A percentile compares a stretch with the other conserved stretches of the same genome.
These are phyloP conservation scores for Xyrichtys novacula DNA, from an alignment of 2,797 vertebrate species.

Conservation along the genomic window DNA sequence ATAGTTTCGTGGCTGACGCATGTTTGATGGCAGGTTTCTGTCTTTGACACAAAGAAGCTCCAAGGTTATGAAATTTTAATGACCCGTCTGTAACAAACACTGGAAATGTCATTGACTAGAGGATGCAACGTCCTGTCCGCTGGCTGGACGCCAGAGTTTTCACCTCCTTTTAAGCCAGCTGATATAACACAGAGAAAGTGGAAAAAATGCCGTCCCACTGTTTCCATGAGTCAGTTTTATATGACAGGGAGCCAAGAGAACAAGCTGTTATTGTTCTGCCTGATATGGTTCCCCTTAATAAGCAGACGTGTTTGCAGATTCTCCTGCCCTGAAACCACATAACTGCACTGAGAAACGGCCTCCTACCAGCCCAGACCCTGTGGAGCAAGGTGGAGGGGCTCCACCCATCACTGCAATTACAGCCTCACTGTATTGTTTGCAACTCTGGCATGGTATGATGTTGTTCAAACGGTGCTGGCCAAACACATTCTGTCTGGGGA, in stretches of 20 bases:
- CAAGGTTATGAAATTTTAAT: slow-evolving; percentile 77
- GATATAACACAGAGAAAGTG: slow-evolving; percentile 34
- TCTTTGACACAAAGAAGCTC: slow-evolving; percentile 51
- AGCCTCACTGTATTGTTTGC: slow-evolving; percentile 44
- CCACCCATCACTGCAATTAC: slow-evolving; percentile 58
- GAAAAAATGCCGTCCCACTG: slow-evolving; percentile 24
- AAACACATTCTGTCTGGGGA: slow-evolving; percentile 22
- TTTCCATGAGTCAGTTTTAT: slow-evolving; percentile 22
- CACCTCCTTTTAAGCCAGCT: slow-evolving; percentile 55
- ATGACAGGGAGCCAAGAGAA: slow-evolving; percentile 22
- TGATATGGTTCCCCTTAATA: slow-evolving; percentile 31
- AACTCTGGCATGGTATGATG: slow-evolving; percentile 25
- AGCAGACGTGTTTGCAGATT: slow-evolving; percentile 23
- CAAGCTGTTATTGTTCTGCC: slow-evolving; percentile 34
- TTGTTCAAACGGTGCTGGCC: slow-evolving; percentile 16
- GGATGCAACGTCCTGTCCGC: slow-evolving; percentile 56
- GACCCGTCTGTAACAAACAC: slow-evolving; percentile 76
- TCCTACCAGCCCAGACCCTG: slow-evolving; percentile 30
- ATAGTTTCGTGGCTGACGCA: slow-evolving; percentile 17
- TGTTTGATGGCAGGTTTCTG: slow-evolving; percentile 35
- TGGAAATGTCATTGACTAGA: slow-evolving; percentile 66
- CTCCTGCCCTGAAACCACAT: slow-evolving; percentile 32
- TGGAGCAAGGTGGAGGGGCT: slow-evolving; percentile 34
- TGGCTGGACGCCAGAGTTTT: slow-evolving; percentile 54
- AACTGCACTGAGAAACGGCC: slow-evolving; percentile 16